Conservation (phyloP, 2,888 invertebrate genomes). For the Nomada hirtipes region DNA sequence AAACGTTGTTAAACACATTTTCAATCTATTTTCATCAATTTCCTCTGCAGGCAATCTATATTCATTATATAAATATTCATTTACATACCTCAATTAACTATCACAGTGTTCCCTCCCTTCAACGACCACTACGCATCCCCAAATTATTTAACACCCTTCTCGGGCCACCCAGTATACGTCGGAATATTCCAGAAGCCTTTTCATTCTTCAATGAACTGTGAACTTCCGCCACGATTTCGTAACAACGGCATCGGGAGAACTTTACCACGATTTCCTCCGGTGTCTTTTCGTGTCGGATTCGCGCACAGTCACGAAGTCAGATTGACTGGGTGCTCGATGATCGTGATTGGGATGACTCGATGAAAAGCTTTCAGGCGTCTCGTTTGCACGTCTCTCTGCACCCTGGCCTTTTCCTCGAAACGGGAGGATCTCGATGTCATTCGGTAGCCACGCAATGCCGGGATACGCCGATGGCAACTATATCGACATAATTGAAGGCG, state of each 20-base stretch:
- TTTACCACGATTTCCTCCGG: conserved; percentile 14
- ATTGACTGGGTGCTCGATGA: conserved; percentile 62
- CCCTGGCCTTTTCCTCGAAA: conserved; percentile 12
- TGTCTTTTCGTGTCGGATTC: conserved; percentile 49
- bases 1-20: too few relatives aligned
- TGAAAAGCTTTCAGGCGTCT: conserved; percentile 61
- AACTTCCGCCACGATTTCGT: conserved; percentile 40
- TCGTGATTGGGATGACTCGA: conserved; percentile 69
- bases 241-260: conserved; percentile 10
- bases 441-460: conserved; percentile 35
- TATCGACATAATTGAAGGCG: conserved; percentile 22
- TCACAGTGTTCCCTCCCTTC: too few relatives aligned
- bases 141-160: too few relatives aligned
- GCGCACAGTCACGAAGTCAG: conserved; percentile 67
- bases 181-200: background rate
- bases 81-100: too few relatives aligned
- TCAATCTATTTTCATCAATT: too few relatives aligned
- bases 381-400: conserved; percentile 38
- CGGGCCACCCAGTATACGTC: too few relatives aligned
- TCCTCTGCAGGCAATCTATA: too few relatives aligned
- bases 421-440: conserved; percentile 39
- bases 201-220: background rate
- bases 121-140: too few relatives aligned
- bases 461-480: conserved; percentile 11
- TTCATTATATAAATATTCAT: too few relatives aligned